Percentiles rank a stretch among this genome's conserved stretches.
These are phyloP conservation scores for Mohoua ochrocephala DNA, from an alignment of 2,113 vertebrate species.

Conservation along the genomic window DNA sequence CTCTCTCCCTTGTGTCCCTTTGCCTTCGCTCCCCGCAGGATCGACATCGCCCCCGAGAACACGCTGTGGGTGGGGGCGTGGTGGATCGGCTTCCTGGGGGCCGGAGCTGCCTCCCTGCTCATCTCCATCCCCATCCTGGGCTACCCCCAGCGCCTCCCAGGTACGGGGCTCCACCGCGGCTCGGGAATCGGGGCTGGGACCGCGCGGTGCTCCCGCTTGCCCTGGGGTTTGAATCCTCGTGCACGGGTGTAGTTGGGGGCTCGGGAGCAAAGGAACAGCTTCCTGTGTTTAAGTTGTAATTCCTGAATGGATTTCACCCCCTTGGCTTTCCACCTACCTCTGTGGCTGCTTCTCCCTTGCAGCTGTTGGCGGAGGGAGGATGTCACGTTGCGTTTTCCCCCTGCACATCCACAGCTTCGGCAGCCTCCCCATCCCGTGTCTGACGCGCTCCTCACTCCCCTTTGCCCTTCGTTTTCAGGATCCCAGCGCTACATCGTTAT, in stretches of 20 bases:
- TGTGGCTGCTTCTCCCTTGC: not conserved
- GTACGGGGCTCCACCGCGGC: conserved; percentile 18
- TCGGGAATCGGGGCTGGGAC: not conserved
- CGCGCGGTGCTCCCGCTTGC: fast-evolving
- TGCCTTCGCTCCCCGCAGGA: conserved; percentile 43
- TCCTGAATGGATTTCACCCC: not conserved
- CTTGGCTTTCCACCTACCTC: not conserved
- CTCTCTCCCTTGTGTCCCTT: not conserved
- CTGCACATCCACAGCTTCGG: fast-evolving
- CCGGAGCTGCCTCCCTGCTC: conserved; percentile 80
- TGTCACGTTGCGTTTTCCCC: fast-evolving
- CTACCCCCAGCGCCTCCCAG: conserved; percentile 89
- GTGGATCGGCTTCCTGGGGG: conserved; percentile 92
- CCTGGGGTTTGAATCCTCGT: not conserved
- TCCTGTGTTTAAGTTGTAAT: not conserved
- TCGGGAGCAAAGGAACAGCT: not conserved
- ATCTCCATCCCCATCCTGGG: conserved; percentile 87
- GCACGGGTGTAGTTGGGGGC: fast-evolving
- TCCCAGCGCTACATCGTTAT: conserved; percentile 81
- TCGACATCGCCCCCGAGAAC: conserved; percentile 80
- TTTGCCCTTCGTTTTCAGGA: conserved; percentile 62
- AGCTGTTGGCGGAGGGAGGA: not conserved
- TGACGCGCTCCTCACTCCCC: fast-evolving
- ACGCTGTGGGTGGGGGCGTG: conserved; percentile 93
- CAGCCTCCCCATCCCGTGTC: fast-evolving